A percentile compares a stretch with the other conserved stretches of the same genome.
Conservation (phyloP, 2,888 invertebrate genomes). For the Thereva nobilitata region DNA sequence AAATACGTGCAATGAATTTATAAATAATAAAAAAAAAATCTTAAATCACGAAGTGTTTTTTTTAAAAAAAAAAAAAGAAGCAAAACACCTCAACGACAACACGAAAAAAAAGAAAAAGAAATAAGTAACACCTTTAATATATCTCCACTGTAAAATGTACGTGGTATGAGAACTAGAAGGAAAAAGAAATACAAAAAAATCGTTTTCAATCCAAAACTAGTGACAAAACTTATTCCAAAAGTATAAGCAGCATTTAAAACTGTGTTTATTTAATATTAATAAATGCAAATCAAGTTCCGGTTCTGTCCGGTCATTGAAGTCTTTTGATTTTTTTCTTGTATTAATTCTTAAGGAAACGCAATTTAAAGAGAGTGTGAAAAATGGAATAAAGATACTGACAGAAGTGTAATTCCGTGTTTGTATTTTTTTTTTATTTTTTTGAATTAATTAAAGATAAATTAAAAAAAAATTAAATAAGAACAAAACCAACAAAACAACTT, state of each 20-base stretch:
- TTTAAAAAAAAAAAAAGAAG: no score
- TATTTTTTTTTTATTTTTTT: no score
- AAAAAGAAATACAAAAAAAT: conserved; percentile 1
- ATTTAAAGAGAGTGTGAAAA: conserved; percentile 2
- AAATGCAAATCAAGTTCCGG: conserved; percentile 35
- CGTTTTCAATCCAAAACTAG: conserved; percentile 6
- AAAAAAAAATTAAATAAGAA: no score
- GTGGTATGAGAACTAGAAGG: no score
- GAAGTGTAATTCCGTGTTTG: no score
- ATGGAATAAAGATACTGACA: not conserved
- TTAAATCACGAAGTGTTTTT: no score
- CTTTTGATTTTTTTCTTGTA: conserved; percentile 23
- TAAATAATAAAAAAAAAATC: conserved; percentile 21
- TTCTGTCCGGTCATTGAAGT: conserved; percentile 27
- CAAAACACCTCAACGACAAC: no score
- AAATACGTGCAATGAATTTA: conserved; percentile 16
- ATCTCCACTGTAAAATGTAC: not conserved
- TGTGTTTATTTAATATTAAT: not conserved
- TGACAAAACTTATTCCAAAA: not conserved
- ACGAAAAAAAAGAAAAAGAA: not conserved
- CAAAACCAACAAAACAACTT: no score
- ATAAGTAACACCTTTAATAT: not conserved
- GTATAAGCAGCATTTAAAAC: not conserved
- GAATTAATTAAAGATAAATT: no score
- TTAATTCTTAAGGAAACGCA: conserved; percentile 3